Base-by-base conservation (phyloP, 2,797 vertebrate species). In the Crossoptilon crossoptilon region DNA sequence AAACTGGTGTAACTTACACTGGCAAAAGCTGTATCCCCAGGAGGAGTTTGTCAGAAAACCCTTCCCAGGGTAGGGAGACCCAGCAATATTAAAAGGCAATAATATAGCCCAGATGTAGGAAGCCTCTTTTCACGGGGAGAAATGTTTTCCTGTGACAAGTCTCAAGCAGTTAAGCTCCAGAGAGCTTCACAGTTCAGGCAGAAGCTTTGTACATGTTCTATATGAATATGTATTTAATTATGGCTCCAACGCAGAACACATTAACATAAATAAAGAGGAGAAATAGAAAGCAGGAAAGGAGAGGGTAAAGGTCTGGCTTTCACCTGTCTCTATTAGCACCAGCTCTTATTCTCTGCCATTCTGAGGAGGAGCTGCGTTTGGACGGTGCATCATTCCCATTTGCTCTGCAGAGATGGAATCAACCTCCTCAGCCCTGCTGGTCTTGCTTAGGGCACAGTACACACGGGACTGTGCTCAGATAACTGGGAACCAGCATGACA, bases 221-320 rank as follows among this genome's bases (percentile, higher is more conserved):
- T 72, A 81, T 70, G 77, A 96, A 94, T 96, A 95, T 94, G 86
- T 88, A 92, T 94, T 97, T 94, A 76, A 93, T 94, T 93, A 94
- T 91, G 84, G 72, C 68, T 70, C 84, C 58, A 62, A 74, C 75
- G 67, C 73, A 72, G 96, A 94, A 82, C 84, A 15, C 79, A 95
- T 93, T 95, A 96, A 96, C 85, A 94, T 96, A 97, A 97, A 96
- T 96, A 95, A 96, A 93, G n/a, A 95, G 68, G 68, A 82, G 84
- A 96, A 91, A 62, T 39, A 87, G 73, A 92, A 95, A 66, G 87
- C 92, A 87, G 77, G 48, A 82, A 94, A 88, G 84, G 84, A 84
- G 10, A n/a, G 83, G 39, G 63, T 60, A 90, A 93, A 78, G 63
- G 60, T 64, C 75, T 94, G 84, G 17, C 70, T 79, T 81, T 62